Conservation (phyloP, 2,797 vertebrate genomes). For the Platyrinchus mystaceus region DNA sequence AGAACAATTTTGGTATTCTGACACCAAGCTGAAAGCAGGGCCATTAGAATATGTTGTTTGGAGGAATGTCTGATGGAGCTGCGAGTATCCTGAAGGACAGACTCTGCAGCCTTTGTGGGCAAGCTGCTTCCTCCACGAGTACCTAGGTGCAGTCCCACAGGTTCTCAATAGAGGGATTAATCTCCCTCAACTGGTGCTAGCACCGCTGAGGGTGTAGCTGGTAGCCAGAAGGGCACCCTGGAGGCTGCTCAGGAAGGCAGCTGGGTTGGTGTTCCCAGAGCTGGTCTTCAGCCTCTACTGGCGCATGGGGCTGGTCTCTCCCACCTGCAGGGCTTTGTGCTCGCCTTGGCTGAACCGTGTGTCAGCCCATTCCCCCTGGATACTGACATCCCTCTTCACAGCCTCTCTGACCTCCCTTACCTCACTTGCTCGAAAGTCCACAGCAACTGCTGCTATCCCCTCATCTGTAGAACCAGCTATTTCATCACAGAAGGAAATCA, state of each 20-base stretch:
- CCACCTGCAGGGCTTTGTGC: fast-evolving
- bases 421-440: not conserved
- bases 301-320: not conserved
- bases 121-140: not conserved
- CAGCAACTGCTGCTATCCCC: not conserved
- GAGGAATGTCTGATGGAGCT: not conserved
- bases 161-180: not conserved
- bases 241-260: not conserved
- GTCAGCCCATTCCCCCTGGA: not conserved
- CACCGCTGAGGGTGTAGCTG: not conserved
- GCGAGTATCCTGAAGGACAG: not conserved
- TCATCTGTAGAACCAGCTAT: not conserved
- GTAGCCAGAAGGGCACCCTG: not conserved
- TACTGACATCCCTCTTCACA: not conserved
- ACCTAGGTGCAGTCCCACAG: not conserved
- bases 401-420: not conserved
- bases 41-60: not conserved
- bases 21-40: not conserved
- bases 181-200: too few species aligned
- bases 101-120: not conserved
- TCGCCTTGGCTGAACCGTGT: fast-evolving
- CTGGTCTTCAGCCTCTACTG: not conserved
- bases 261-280: not conserved
- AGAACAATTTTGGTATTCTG: not conserved
- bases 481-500: not conserved